Evolutionary conservation across 2,113 vertebrate genomes (phyloP).

Genomic region (Cephalopterus ornatus): DNA sequence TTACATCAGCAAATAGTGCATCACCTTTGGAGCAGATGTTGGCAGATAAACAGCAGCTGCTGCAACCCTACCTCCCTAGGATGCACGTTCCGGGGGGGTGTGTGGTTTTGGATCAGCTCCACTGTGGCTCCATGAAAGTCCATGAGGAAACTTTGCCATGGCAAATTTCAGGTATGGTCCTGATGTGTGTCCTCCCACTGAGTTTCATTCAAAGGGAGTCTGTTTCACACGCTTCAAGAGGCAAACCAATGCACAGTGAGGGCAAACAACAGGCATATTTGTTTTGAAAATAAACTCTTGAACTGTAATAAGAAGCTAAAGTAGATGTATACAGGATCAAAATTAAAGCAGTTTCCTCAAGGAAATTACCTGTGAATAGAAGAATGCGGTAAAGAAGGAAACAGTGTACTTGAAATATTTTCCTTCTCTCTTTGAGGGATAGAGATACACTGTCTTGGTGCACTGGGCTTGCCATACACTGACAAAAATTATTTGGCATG

Average conservation of each 20-base stretch:
- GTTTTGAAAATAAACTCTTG: neutral
- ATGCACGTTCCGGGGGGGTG: neutral
- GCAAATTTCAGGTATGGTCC: neutral
- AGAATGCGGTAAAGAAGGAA: neutral
- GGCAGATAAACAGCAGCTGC: neutral
- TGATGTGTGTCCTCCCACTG: neutral
- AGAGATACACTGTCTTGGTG: neutral
- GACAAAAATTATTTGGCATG: neutral
- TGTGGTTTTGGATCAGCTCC: neutral
- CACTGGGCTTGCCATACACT: neutral
- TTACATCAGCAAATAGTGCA: neutral
- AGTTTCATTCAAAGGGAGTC: neutral
- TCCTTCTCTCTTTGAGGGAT: rapidly evolving
- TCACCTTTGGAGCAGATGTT: neutral
- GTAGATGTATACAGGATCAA: neutral
- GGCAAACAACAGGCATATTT: neutral
- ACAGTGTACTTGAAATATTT: neutral
- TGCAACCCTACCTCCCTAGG: neutral
- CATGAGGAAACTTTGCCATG: neutral
- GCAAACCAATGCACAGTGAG: neutral
- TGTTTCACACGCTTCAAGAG: neutral
- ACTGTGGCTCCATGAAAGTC: neutral
- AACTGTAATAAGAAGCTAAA: neutral
- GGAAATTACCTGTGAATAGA: neutral
- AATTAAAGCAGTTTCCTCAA: neutral